These are phyloP conservation scores for Brachyptera risi DNA, from an alignment of 2,888 invertebrate genomes.

Conservation along the genomic window DNA sequence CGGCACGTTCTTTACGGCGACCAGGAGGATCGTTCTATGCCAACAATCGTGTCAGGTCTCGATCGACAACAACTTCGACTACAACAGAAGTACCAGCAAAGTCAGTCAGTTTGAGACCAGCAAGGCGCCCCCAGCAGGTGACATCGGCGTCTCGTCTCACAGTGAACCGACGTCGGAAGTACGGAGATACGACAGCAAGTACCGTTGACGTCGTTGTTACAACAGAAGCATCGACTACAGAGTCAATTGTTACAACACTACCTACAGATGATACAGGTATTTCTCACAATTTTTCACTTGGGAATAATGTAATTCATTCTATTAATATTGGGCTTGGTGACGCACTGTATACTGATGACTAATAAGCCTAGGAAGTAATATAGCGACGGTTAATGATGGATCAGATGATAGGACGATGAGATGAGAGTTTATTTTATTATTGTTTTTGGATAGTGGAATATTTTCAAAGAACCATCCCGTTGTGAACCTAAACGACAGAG, in stretches of 20 bases:
- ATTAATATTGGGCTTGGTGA: too few relatives aligned
- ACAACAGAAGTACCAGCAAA: conserved; percentile 13
- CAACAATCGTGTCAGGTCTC: conserved; percentile 5
- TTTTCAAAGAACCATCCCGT: too few relatives aligned
- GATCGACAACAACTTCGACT: conserved; percentile 12
- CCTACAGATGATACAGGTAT: conserved; percentile 5
- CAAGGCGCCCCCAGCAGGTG: neutral
- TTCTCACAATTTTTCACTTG: too few relatives aligned
- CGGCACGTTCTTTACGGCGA: neutral
- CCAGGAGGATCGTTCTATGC: conserved; percentile 10
- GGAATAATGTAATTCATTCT: too few relatives aligned
- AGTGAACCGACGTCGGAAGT: conserved; percentile 9
- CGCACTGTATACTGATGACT: too few relatives aligned
- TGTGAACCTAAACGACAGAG: too few relatives aligned
- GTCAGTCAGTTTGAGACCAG: neutral
- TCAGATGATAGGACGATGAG: too few relatives aligned
- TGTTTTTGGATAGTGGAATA: too few relatives aligned
- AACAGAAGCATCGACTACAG: neutral
- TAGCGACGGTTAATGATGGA: too few relatives aligned
- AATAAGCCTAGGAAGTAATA: too few relatives aligned
- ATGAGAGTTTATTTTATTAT: too few relatives aligned
- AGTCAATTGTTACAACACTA: neutral
- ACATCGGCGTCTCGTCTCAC: conserved; percentile 6
- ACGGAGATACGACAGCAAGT: neutral
- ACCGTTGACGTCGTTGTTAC: neutral